Base-by-base conservation (phyloP, 2,888 invertebrate genomes). In the Dynastes maya region DNA sequence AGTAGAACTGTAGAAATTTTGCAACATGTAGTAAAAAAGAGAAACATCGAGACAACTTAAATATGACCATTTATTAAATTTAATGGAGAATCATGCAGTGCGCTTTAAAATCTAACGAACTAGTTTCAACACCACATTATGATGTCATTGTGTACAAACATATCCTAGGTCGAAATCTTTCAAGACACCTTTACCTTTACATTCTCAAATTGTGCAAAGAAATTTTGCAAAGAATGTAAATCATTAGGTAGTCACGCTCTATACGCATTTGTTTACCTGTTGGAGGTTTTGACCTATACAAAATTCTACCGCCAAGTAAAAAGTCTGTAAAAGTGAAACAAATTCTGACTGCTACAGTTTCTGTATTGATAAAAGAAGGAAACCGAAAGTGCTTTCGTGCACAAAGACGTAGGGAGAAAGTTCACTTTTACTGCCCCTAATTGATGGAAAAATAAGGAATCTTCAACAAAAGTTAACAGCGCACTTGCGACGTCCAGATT, bases 361-460 rank as follows among this genome's bases (percentile, higher is more conserved):
- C 49, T 71, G 55, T n/a, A 55, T 9, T 40, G 29, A 37, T 61
- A 45, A 58, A 61, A 58, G 16, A 40, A 40, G 45, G 63, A 78
- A 78, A 78, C 32, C 61, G 77, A 78, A 78, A 78, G 77, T 78
- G n/a, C n/a, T 37, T 72, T 71, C 61, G 22, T 58, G 61, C 29
- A n/a, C 6, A 55, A 1, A 22, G n/a, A 6, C 45, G 22, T 55
- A 27, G 11, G 27, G 37, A 72, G 72, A 72, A 61, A 72, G 72
- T 61, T 61, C 13, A 72, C 58, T 72, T 72, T 72, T 58, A 72
- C 40, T 72, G 27, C 58, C 9, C 37, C 72, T 61, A 72, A 72
- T 72, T 58, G 72, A 61, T 22, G 32, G 27, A 55, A 55, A 51
- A 51, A 32, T 70, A n/a, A 13, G 45, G 6, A 29, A 37, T 1